A percentile compares a stretch with the other conserved stretches of the same genome.
Conservation (phyloP, 2,888 invertebrate species). For the Saturnia pavonia region DNA sequence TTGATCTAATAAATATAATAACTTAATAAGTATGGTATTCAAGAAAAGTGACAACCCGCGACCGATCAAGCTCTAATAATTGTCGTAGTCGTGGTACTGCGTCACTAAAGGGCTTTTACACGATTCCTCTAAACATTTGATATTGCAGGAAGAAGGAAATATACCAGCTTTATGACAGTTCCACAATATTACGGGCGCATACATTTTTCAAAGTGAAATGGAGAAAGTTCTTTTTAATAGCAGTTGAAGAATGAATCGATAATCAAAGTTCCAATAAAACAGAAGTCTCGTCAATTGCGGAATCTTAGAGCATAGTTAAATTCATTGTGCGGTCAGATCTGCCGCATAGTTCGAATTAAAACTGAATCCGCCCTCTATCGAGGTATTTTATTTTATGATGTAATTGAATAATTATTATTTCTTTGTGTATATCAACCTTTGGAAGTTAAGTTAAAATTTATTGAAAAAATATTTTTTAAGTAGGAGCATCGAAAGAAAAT, state of each 20-base stretch:
- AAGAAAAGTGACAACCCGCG: too few species aligned
- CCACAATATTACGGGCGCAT: background rate
- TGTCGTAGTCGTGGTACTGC: too few species aligned
- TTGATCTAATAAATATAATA: too few species aligned
- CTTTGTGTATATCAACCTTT: background rate
- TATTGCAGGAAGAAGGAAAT: background rate
- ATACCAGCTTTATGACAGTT: background rate
- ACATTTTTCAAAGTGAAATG: background rate
- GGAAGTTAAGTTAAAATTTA: background rate
- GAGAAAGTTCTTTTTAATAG: background rate
- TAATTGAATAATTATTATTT: background rate
- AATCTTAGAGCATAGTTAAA: conserved; percentile 4
- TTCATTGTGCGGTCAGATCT: background rate
- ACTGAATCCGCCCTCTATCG: background rate
- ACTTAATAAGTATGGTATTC: too few species aligned
- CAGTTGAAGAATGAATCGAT: background rate
- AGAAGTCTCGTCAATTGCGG: background rate
- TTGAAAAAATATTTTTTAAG: background rate
- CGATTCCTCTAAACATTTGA: background rate
- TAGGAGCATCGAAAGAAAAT: too few species aligned
- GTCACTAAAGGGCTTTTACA: background rate
- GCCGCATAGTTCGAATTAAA: background rate
- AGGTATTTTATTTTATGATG: too few species aligned
- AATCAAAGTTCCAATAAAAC: background rate
- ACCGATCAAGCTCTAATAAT: too few species aligned